phyloP scores from a whole-genome alignment of 2,113 vertebrate species.

The Trachemys scripta region DNA sequence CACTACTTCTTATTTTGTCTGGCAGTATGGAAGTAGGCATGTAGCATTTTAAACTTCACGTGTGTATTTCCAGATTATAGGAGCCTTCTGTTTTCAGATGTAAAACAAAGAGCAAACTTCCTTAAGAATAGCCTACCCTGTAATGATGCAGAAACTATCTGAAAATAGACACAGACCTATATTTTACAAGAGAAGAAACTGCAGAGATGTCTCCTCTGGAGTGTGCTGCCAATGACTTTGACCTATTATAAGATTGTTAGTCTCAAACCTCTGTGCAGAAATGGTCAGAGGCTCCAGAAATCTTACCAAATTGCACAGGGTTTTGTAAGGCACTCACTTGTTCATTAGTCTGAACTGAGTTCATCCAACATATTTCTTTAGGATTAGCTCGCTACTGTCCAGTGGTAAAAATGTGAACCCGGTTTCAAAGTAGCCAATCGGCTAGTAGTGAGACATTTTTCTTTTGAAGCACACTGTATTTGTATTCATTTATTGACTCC shows the following conservation, averaged over 20 bases:
- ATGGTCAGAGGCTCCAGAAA: conserved; percentile 13
- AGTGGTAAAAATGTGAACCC: not conserved
- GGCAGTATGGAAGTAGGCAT: not conserved
- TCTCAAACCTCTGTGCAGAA: conserved; percentile 21
- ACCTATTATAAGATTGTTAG: conserved; percentile 22
- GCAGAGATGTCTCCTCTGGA: not conserved
- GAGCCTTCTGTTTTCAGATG: not conserved
- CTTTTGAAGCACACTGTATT: not conserved
- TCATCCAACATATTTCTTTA: not conserved
- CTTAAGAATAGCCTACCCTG: not conserved
- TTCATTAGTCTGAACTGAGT: not conserved
- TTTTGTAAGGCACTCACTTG: not conserved
- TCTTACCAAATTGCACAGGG: not conserved
- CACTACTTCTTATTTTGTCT: conserved; percentile 8
- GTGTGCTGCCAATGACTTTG: conserved; percentile 14
- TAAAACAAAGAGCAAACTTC: not conserved
- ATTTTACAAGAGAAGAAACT: conserved; percentile 23
- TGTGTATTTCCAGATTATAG: not conserved
- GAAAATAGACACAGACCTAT: not conserved
- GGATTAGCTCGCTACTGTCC: not conserved
- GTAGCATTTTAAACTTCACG: conserved; percentile 29
- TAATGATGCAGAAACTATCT: not conserved
- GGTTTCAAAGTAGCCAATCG: not conserved
- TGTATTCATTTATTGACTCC: not conserved
- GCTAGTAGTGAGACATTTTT: not conserved